phyloP scores from a whole-genome alignment of 2,888 invertebrate species.

The Ptychoptera contaminata region DNA sequence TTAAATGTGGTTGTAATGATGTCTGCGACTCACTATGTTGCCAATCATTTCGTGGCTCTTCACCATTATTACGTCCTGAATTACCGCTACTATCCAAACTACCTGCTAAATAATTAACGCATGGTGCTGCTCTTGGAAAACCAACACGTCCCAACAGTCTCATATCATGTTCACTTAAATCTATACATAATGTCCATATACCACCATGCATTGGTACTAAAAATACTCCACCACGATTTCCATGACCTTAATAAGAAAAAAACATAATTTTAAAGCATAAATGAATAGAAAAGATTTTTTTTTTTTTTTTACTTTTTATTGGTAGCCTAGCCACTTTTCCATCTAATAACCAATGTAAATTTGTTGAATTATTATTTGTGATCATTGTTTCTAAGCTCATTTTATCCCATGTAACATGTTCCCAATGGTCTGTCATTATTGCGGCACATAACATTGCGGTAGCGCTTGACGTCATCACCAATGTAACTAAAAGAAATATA shows the following conservation, averaged over 20 bases:
- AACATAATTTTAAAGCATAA: too few species aligned
- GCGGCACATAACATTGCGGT: slow-evolving; percentile 70
- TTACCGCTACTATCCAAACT: slow-evolving; percentile 25
- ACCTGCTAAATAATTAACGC: slow-evolving; percentile 66
- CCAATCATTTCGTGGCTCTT: slow-evolving; percentile 66
- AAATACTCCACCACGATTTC: slow-evolving; percentile 39
- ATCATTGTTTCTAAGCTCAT: slow-evolving; percentile 27
- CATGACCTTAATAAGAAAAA: slow-evolving; percentile 34
- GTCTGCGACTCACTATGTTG: slow-evolving; percentile 50
- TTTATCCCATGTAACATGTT: slow-evolving; percentile 69
- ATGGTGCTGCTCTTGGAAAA: slow-evolving; percentile 50
- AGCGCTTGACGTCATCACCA: slow-evolving; percentile 55
- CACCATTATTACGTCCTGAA: slow-evolving; percentile 41
- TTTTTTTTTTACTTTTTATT: slow-evolving; percentile 19
- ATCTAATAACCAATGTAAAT: slow-evolving; percentile 57
- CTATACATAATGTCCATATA: slow-evolving; percentile 77
- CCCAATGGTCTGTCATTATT: slow-evolving; percentile 85
- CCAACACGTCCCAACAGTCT: slow-evolving; percentile 45
- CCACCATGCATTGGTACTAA: slow-evolving; percentile 81
- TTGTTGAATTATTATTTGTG: slow-evolving; percentile 32
- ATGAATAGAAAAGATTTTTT: background rate
- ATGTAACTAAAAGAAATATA: slow-evolving; percentile 31
- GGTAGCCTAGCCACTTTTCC: slow-evolving; percentile 52
- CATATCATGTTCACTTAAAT: slow-evolving; percentile 63
- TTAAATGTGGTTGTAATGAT: slow-evolving; percentile 31